Percentiles rank a stretch among this genome's conserved stretches.
Evolutionary conservation across 37 sponge, comb jelly and placozoan genomes (phyloP).

Genomic region (Theonella swinhoei): DNA sequence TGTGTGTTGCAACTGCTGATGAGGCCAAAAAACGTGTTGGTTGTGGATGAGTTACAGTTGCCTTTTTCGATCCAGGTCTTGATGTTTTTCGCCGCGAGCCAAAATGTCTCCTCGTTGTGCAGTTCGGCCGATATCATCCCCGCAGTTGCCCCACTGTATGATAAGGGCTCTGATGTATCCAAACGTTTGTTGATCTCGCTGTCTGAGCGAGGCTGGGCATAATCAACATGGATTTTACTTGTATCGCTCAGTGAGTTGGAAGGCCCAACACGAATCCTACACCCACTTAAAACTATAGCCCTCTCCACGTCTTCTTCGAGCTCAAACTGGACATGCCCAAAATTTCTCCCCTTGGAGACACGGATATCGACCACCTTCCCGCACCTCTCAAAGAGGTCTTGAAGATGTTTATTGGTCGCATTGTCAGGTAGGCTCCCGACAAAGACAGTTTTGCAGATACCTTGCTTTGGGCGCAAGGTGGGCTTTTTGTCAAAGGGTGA

Average conservation of each 20-base stretch:
- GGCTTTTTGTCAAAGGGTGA: conserved; percentile 50
- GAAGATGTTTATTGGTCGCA: conserved; percentile 53
- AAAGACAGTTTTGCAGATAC: conserved; percentile 62
- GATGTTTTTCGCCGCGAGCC: conserved; percentile 48
- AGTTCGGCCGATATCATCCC: conserved; percentile 42
- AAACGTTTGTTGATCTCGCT: conserved; percentile 1
- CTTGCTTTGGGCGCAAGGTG: conserved; percentile 28
- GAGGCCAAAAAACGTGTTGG: conserved; percentile 65
- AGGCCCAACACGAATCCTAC: conserved; percentile 48
- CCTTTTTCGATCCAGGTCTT: conserved; percentile 69
- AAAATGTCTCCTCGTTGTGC: conserved; percentile 51
- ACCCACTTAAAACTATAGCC: conserved; percentile 54
- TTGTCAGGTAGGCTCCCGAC: conserved; percentile 73
- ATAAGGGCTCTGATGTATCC: conserved; percentile 17
- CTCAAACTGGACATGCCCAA: conserved; percentile 70
- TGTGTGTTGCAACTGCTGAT: conserved; percentile 44
- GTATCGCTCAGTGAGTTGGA: conserved; percentile 4
- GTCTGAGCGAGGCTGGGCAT: conserved; percentile 45
- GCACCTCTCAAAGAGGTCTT: conserved; percentile 64
- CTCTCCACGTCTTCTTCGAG: conserved; percentile 27
- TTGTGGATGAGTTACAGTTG: conserved; percentile 17
- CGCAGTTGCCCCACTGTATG: conserved; percentile 29
- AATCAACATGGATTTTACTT: conserved; percentile 65
- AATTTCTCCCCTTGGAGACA: conserved; percentile 40
- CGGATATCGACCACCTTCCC: conserved; percentile 64